Conservation (phyloP, 1,140 invertebrate species). For the Pemphigus obesinymphae region DNA sequence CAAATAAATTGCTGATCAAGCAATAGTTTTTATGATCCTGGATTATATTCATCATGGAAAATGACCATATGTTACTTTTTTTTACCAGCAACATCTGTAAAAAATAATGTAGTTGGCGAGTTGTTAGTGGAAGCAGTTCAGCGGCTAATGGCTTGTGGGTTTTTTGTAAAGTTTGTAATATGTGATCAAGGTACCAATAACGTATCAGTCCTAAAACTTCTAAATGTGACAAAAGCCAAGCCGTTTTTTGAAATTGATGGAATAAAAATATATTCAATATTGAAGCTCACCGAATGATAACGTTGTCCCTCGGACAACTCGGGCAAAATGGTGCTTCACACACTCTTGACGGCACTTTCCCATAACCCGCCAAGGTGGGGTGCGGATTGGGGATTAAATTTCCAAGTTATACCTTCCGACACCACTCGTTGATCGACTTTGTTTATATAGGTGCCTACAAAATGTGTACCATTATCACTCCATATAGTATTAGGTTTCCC, state of each 20-base stretch:
- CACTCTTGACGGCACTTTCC: no score
- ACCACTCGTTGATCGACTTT: no score
- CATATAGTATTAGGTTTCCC: no score
- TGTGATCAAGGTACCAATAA: background rate
- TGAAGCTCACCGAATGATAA: no score
- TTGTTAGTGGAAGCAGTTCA: background rate
- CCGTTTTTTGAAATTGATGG: background rate
- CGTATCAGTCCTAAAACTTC: background rate
- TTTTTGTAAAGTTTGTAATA: background rate
- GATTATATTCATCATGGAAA: background rate
- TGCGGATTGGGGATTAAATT: no score
- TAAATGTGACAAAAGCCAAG: background rate
- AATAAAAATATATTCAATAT: background rate
- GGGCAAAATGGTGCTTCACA: no score
- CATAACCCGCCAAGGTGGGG: no score
- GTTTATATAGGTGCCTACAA: no score
- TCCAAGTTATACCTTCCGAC: no score
- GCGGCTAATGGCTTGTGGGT: background rate
- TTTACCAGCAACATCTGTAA: background rate
- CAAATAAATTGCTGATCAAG: no score
- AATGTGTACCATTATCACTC: no score
- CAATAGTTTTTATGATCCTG: background rate
- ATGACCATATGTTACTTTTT: background rate
- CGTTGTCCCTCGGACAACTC: no score
- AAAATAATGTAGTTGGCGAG: background rate